Percentiles rank a stretch among this genome's conserved stretches.
Evolutionary conservation across 2,797 vertebrate species (phyloP).

Genomic region (Melanotaenia pygmaea): DNA sequence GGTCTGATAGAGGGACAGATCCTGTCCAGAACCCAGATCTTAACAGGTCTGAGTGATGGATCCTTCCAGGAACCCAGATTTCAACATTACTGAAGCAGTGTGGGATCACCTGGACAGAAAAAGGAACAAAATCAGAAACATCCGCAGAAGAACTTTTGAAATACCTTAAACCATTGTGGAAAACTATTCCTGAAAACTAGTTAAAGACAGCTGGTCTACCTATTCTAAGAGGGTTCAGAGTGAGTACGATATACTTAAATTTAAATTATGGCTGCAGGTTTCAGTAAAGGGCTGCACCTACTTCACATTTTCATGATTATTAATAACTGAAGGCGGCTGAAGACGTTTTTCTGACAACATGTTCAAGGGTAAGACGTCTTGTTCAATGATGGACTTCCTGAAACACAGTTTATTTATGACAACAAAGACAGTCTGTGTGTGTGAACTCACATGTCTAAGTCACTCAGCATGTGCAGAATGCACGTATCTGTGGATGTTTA

Average conservation of each 20-base stretch:
- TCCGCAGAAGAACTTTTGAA: too few species aligned
- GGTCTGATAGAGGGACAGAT: too few species aligned
- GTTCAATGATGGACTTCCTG: slow-evolving; percentile 14
- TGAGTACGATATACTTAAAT: not conserved
- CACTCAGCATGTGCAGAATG: slow-evolving; percentile 6
- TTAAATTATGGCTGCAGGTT: not conserved
- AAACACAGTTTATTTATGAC: slow-evolving; percentile 10
- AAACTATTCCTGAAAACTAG: not conserved
- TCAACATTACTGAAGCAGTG: too few species aligned
- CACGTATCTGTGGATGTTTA: not conserved
- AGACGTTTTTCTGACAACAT: not conserved
- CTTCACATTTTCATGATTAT: not conserved
- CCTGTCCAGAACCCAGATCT: too few species aligned
- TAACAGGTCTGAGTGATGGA: too few species aligned
- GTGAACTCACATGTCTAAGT: slow-evolving; percentile 15
- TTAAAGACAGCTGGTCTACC: not conserved
- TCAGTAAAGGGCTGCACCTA: not conserved
- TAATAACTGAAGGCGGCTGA: not conserved
- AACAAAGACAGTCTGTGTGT: slow-evolving; percentile 4
- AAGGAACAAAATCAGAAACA: too few species aligned
- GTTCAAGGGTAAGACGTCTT: not conserved
- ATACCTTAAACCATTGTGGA: too few species aligned
- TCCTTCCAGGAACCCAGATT: too few species aligned
- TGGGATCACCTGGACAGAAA: too few species aligned
- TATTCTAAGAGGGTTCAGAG: not conserved